Percentiles rank a stretch among this genome's conserved stretches.
Evolutionary conservation across 2,113 vertebrate genomes (phyloP).

Genomic region (Ia io): DNA sequence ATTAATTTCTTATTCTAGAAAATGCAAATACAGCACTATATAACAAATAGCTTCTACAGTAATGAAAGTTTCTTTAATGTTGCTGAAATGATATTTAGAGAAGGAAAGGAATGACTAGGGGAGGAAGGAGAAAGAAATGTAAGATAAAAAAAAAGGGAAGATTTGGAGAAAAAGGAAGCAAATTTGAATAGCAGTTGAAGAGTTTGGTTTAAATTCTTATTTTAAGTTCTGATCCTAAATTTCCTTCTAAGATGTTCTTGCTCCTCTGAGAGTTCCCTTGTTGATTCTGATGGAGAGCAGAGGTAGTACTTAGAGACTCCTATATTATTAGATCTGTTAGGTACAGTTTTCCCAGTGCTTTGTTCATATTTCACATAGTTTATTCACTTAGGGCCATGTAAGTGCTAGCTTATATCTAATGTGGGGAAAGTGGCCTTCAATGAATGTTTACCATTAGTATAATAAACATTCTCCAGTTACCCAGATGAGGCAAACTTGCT

Average conservation of each 20-base stretch:
- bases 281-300: not conserved
- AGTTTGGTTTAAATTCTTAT: constrained; percentile 33
- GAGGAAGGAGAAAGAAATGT: not conserved
- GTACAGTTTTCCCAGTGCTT: not conserved
- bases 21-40: not conserved
- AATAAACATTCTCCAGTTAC: not conserved
- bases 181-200: not conserved
- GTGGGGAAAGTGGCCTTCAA: not conserved
- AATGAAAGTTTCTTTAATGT: not conserved
- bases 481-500: not conserved
- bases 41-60: constrained; percentile 15
- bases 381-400: not conserved
- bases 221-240: constrained; percentile 14
- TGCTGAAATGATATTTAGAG: constrained; percentile 9
- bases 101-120: not conserved
- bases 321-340: not conserved
- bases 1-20: constrained; percentile 30
- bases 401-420: not conserved
- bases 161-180: not conserved
- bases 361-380: not conserved
- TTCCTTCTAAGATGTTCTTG: constrained; percentile 13
- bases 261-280: not conserved
- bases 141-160: not conserved
- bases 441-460: not conserved
- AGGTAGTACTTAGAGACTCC: not conserved